A percentile compares a stretch with the other conserved stretches of the same genome.
These are phyloP conservation scores for Loris lydekkerianus DNA, from an alignment of 2,797 vertebrate genomes.

Conservation along the genomic window DNA sequence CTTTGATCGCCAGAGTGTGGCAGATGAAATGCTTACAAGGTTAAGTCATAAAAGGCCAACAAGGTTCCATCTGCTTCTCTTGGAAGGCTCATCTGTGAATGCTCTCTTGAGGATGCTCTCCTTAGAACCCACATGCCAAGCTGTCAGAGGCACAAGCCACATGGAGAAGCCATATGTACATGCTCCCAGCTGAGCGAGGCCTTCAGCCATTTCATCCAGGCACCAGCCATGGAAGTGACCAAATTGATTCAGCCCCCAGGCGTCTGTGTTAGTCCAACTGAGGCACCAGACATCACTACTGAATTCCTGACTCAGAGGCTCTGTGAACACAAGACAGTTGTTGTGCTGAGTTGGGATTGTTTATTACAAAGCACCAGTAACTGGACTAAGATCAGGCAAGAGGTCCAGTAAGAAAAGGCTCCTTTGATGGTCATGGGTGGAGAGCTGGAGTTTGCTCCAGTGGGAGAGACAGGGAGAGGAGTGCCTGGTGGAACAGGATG, in stretches of 20 bases:
- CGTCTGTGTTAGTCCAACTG: not conserved
- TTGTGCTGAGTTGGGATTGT: not conserved
- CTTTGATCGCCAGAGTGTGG: not conserved
- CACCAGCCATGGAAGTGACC: not conserved
- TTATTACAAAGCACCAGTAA: not conserved
- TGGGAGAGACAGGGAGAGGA: fast-evolving
- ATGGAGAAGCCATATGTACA: not conserved
- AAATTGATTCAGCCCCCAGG: not conserved
- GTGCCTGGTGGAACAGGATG: fast-evolving
- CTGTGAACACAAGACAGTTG: not conserved
- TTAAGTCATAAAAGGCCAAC: slow-evolving; percentile 1
- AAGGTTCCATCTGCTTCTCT: not conserved
- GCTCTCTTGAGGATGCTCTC: not conserved
- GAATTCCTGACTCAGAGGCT: not conserved
- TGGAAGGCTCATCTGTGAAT: not conserved
- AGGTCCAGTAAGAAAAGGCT: not conserved
- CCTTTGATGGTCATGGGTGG: not conserved
- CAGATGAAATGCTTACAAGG: not conserved
- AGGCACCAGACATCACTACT: not conserved
- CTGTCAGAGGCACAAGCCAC: not conserved
- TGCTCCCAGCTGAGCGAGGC: not conserved
- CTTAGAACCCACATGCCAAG: not conserved
- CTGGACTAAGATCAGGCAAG: not conserved
- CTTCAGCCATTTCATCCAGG: not conserved
- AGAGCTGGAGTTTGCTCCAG: not conserved